A percentile compares a stretch with the other conserved stretches of the same genome.
Conservation (phyloP, 1,140 invertebrate genomes). For the Drosophila watanabei region DNA sequence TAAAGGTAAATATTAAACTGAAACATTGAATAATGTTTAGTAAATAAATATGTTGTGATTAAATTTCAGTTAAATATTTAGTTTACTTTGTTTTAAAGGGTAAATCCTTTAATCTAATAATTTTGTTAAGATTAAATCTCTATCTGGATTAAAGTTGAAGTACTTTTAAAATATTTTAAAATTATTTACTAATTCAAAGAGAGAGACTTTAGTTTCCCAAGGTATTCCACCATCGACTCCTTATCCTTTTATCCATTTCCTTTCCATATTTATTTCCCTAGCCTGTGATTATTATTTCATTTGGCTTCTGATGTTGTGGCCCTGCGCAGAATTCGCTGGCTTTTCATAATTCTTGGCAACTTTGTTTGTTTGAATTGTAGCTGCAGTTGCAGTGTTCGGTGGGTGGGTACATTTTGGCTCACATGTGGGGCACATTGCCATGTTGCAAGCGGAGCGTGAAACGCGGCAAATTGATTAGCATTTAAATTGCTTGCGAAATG, state of each 20-base stretch:
- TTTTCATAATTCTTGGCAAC: constrained; percentile 55
- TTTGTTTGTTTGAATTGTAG: constrained; percentile 59
- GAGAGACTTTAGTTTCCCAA: too few relatives aligned
- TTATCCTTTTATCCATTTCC: not conserved
- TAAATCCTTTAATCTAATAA: not conserved
- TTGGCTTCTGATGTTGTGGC: constrained; percentile 17
- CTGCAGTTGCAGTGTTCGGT: constrained; percentile 4
- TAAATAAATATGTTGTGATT: not conserved
- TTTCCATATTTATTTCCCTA: constrained; percentile 59
- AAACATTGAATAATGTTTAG: not conserved
- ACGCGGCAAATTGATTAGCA: constrained; percentile 74
- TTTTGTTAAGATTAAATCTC: not conserved
- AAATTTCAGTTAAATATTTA: not conserved
- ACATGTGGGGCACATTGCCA: constrained; percentile 45
- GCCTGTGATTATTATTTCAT: constrained; percentile 62
- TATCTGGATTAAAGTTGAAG: not conserved
- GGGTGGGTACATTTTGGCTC: constrained; percentile 16
- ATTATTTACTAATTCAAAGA: too few relatives aligned
- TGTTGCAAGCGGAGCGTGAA: constrained; percentile 44
- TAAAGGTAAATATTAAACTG: not conserved
- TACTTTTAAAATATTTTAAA: not conserved
- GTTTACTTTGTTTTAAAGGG: not conserved
- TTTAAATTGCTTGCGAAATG: constrained; percentile 77
- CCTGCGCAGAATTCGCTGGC: constrained; percentile 5
- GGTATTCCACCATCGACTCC: not conserved